Evolutionary conservation across 2,797 vertebrate species (phyloP).

Genomic region (Poecilia picta): DNA sequence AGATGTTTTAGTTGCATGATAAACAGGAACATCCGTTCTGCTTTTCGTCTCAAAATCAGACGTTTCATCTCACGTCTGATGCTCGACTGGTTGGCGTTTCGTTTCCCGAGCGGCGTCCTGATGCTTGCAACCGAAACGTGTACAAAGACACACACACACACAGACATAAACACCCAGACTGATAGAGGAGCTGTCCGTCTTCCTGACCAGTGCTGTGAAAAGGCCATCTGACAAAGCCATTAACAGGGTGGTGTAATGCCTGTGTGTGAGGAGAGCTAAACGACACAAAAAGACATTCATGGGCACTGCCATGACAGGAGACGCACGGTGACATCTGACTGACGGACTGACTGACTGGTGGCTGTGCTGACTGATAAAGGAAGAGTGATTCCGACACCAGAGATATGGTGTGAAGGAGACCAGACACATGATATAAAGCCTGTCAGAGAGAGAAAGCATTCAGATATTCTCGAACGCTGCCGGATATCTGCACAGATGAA

Average conservation of each 20-base stretch:
- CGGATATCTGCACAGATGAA: constrained; percentile 19
- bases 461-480: constrained; percentile 17
- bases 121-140: constrained; percentile 58
- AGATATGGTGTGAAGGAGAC: constrained; percentile 50
- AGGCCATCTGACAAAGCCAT: constrained; percentile 82
- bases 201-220: constrained; percentile 72
- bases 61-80: constrained; percentile 33
- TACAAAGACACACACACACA: constrained; percentile 35
- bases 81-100: constrained; percentile 57
- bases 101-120: constrained; percentile 66
- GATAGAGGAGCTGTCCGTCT: constrained; percentile 68
- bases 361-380: constrained; percentile 56
- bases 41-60: constrained; percentile 47
- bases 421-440: constrained; percentile 29
- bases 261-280: constrained; percentile 68
- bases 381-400: constrained; percentile 47
- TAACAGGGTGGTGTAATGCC: constrained; percentile 77
- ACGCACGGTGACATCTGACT: constrained; percentile 56
- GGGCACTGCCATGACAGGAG: constrained; percentile 68
- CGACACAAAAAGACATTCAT: constrained; percentile 76
- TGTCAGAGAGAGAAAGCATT: constrained; percentile 37
- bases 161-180: constrained; percentile 38
- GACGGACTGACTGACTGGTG: constrained; percentile 52
- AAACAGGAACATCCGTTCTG: constrained; percentile 41
- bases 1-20: constrained; percentile 36